Evolutionary conservation across 1,140 invertebrate genomes (phyloP), one percentile per base, ranked within the genome.

Genomic region (Heterodera schachtii): DNA sequence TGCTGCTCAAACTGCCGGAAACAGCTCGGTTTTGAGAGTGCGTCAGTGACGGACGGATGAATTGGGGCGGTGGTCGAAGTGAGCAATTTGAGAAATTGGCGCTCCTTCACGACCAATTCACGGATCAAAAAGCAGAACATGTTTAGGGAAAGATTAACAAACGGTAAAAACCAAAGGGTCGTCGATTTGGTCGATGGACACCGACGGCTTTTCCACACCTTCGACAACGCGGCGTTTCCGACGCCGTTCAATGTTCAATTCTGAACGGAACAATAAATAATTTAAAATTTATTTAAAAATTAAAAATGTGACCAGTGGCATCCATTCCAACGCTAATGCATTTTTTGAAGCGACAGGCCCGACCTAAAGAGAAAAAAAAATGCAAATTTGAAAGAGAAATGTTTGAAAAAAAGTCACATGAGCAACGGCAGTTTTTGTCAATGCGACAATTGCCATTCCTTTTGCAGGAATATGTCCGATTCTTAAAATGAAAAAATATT

Each of bases 381-480:
- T 21, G 46, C 13, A 82, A 21, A 31, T 31, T 31, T 67, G 13
- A 52, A 16, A 79, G 60, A 75, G 2, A 64, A 21, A 41, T 49
- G 81, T 86, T 83, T 83, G 73, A 70, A n/a, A 74, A 49, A 84
- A 69, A 79, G 31, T 75, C n/a, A 78, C 87, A 89, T 16, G 83
- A 80, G 64, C 88, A 90, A 49, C 87, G 71, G 81, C 80, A 82
- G 21, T 83, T 75, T 64, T 86, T 89, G 78, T 90, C 86, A 43
- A 89, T 89, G 8, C 81, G 82, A 79, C 87, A 89, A 66, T 90
- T 83, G 9, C 87, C 87, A 81, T 88, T 83, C 11, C 82, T 44
- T 80, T 89, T 89, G 81, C 87, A 89, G 4, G 88, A 90, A 80
- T 89, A 89, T 11, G 88, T 88, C 46, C 87, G 83, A 81, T 89